Conservation (phyloP, 1,140 invertebrate genomes). For the Onthophagus taurus region DNA sequence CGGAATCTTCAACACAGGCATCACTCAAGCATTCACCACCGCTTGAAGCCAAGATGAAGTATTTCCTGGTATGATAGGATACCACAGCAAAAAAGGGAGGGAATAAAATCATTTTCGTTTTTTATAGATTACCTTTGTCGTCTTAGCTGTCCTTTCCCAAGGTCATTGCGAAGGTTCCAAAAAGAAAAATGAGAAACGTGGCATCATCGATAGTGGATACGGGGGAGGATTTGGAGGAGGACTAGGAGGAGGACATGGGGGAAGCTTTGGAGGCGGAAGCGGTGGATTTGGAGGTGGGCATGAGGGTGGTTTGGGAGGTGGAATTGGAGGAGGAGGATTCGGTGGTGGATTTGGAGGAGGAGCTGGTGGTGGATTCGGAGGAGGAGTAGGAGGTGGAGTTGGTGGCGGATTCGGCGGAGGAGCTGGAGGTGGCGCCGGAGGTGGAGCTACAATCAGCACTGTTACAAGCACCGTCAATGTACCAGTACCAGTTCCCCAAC, state of each 20-base stretch:
- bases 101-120: background rate
- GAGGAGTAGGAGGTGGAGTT: background rate
- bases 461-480: slow-evolving; percentile 17
- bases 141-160: slow-evolving; percentile 25
- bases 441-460: background rate
- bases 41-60: slow-evolving; percentile 21
- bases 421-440: background rate
- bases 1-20: too few relatives aligned
- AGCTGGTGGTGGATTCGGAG: background rate
- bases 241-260: background rate
- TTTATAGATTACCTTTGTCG: background rate
- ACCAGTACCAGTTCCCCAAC: slow-evolving; percentile 20
- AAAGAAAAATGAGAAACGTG: slow-evolving; percentile 4
- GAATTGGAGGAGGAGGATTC: background rate
- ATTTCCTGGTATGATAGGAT: slow-evolving; percentile 26
- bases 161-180: slow-evolving; percentile 21
- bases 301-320: background rate
- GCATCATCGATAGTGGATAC: slow-evolving; percentile 1
- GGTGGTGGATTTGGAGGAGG: background rate
- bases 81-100: background rate
- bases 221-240: background rate
- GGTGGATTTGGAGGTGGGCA: background rate
- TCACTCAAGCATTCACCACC: background rate
- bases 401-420: background rate
- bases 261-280: background rate